phyloP scores from a whole-genome alignment of 2,797 vertebrate species.

The Sphenopsis melanotis region DNA sequence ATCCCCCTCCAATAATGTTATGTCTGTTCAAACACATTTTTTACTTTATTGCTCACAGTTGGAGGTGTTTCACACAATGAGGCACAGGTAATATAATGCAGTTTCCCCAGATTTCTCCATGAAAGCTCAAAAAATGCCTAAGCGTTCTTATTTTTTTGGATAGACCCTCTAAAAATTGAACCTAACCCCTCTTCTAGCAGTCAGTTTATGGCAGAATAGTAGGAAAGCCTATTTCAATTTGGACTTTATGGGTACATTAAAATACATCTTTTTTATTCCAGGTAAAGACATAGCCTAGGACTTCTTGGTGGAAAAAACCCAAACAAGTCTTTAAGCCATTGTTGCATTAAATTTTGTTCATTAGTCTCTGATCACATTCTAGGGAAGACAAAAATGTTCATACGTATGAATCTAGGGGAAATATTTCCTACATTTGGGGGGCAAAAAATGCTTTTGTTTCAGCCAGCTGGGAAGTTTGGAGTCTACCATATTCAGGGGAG shows the following conservation, averaged over 20 bases:
- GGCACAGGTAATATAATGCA: neutral
- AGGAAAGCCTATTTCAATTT: neutral
- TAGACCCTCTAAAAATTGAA: neutral
- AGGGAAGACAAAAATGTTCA: neutral
- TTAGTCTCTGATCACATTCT: neutral
- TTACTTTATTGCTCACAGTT: slow-evolving; percentile 9
- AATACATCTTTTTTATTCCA: neutral
- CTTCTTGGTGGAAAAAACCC: neutral
- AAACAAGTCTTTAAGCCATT: neutral
- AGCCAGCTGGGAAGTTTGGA: neutral
- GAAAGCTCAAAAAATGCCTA: slow-evolving; percentile 5
- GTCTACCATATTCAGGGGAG: neutral
- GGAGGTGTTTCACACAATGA: slow-evolving; percentile 31
- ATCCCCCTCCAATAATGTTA: neutral
- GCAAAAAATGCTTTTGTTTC: neutral
- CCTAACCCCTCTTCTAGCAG: neutral
- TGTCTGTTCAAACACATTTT: slow-evolving; percentile 1
- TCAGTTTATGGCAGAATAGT: neutral
- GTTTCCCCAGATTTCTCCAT: slow-evolving; percentile 12
- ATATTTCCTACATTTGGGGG: neutral
- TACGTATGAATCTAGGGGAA: neutral
- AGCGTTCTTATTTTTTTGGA: neutral
- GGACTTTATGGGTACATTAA: neutral
- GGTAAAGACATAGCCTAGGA: neutral
- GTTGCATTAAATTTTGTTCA: neutral